Evolutionary conservation across 2,888 invertebrate genomes (phyloP).

Genomic region (Polia nebulosa): DNA sequence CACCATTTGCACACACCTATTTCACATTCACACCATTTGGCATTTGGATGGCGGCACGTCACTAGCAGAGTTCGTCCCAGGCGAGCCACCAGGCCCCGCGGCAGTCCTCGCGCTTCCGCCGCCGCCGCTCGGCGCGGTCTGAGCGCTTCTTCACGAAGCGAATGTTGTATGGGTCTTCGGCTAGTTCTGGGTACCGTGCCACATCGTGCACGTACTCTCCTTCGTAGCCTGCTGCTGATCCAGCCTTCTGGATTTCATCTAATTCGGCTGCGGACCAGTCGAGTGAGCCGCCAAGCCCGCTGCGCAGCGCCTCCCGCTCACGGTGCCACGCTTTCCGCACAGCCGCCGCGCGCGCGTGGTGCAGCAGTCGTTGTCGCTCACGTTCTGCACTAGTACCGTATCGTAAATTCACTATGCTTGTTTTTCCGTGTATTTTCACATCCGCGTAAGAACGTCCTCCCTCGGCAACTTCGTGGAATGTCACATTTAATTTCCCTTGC

Average conservation of each 20-base stretch:
- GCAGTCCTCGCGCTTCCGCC: constrained; percentile 93
- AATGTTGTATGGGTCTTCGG: constrained; percentile 99
- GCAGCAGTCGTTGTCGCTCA: constrained; percentile 96
- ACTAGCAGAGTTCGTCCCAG: constrained; percentile 87
- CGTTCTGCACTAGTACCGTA: constrained; percentile 98
- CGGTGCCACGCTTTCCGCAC: constrained; percentile 98
- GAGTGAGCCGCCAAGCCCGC: constrained; percentile 94
- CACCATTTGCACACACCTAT: constrained; percentile 81
- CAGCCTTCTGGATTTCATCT: constrained; percentile 96
- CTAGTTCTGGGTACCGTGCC: constrained; percentile 96
- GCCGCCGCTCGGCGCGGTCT: constrained; percentile 93
- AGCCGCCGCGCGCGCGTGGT: constrained; percentile 97
- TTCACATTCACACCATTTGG: constrained; percentile 88
- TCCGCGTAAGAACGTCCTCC: constrained; percentile 95
- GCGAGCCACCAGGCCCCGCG: constrained; percentile 89
- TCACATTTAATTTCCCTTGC: constrained; percentile 97
- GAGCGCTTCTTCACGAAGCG: constrained; percentile 96
- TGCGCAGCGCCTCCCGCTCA: constrained; percentile 96
- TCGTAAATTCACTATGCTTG: constrained; percentile 97
- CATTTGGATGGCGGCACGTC: constrained; percentile 88
- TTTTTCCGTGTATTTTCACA: constrained; percentile 97
- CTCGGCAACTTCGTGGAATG: constrained; percentile 96
- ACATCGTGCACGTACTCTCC: constrained; percentile 98
- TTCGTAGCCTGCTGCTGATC: constrained; percentile 96
- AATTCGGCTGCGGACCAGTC: constrained; percentile 97